Conservation (phyloP, 2,888 invertebrate genomes). For the Aromia moschata region DNA sequence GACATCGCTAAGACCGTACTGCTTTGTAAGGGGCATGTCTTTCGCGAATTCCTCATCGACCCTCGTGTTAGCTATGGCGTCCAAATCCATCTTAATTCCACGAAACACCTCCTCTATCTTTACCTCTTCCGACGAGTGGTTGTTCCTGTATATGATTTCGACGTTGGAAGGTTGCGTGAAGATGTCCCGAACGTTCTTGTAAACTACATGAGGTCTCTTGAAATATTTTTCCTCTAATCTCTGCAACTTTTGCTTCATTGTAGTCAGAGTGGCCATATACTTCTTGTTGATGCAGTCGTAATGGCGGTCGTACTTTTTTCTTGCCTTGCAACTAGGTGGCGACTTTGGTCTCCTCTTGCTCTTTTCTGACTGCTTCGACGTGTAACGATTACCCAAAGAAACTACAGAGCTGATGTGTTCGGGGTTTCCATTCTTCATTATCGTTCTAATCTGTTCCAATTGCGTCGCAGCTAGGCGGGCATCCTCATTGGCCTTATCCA, state of each 20-base stretch:
- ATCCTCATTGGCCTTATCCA: constrained; percentile 1
- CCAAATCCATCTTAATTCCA: constrained; percentile 31
- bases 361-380: background rate
- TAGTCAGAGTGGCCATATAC: constrained; percentile 45
- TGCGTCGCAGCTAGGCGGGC: background rate
- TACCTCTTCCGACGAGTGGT: constrained; percentile 2
- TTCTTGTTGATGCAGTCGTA: constrained; percentile 36
- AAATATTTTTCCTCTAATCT: constrained; percentile 50
- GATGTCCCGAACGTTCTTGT: constrained; percentile 40
- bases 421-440: background rate
- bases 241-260: constrained; percentile 47
- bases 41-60: constrained; percentile 1
- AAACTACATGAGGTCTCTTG: constrained; percentile 36
- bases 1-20: background rate
- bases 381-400: background rate
- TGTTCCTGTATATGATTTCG: constrained; percentile 28
- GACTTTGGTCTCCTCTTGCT: constrained; percentile 6
- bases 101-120: constrained; percentile 29
- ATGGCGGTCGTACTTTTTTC: constrained; percentile 24
- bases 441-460: background rate
- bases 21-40: constrained; percentile 12
- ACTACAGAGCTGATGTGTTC: background rate
- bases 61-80: constrained; percentile 25
- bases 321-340: constrained; percentile 23
- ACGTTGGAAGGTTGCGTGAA: constrained; percentile 31